Base-by-base conservation (phyloP, 2,888 invertebrate species). In the Tubulanus polymorphus region DNA sequence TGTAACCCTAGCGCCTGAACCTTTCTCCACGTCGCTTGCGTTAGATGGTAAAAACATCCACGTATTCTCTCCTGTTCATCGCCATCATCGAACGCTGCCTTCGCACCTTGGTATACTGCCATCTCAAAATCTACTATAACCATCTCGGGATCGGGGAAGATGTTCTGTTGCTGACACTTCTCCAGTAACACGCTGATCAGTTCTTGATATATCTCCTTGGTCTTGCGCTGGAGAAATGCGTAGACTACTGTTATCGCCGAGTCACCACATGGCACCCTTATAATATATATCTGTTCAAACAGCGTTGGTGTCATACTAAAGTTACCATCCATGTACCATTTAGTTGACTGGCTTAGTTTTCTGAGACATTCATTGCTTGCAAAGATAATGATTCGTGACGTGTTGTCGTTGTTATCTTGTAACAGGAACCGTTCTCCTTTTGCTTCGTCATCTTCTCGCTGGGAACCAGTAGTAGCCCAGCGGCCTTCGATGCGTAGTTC, bases 271-370 rank as follows among this genome's bases (percentile, higher is more conserved):
- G n/a, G 41, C 20, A 25, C 37, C 2, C 41, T 8, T 20, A 41
- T 51, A 25, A 51, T 37, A 37, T 45, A 51, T 20, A 51, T 18
- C 27, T 45, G 41, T 6, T 27, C 27, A 45, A 51, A 51, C 20
- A 20, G n/a, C 5, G 2, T 8, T 26, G 41, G 2, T 15, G 25
- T 10, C 51, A 51, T 45, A 23, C 37, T n/a, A 27, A n/a, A 51
- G 27, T 51, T 51, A 12, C 51, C 51, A 41, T 45, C 45, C 5
- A 45, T 35, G 23, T 37, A 26, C 41, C 28, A 45, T 23, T 10
- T 51, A 37, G 26, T 27, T 28, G 26, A 15, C 26, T 15, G n/a
- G n/a, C 37, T 25, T 20, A 41, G 51, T 25, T 37, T 20, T 28
- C 3, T 0, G 25, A 45, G 51, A 12, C 27, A 15, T 41, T 12